phyloP scores from a whole-genome alignment of 2,888 invertebrate species.

The Dicranocentrus wangi region DNA sequence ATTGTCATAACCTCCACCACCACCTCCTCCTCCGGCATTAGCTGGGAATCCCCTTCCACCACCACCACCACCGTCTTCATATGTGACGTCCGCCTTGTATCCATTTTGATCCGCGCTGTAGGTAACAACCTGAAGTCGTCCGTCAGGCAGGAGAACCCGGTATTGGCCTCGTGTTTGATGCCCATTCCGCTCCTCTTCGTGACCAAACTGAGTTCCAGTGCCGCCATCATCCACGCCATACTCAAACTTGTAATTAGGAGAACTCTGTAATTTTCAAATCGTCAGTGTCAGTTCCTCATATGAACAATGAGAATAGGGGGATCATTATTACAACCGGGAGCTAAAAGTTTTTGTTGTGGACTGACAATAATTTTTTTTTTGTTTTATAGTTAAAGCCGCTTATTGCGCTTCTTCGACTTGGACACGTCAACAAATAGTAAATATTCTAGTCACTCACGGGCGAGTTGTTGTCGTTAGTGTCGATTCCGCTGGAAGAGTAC shows the following conservation, averaged over 20 bases:
- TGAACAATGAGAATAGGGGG: background rate
- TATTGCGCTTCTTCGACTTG: background rate
- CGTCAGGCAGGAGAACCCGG: conserved; percentile 67
- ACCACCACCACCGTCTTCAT: conserved; percentile 33
- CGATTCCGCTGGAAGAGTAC: conserved; percentile 27
- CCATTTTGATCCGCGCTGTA: conserved; percentile 70
- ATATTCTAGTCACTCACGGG: background rate
- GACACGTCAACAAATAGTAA: too few relatives aligned
- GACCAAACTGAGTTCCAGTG: conserved; percentile 69
- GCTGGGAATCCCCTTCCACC: background rate
- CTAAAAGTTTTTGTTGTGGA: too few relatives aligned
- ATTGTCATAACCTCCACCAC: conserved; percentile 38
- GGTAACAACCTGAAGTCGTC: conserved; percentile 68
- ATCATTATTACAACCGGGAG: too few relatives aligned
- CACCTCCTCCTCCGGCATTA: conserved; percentile 4
- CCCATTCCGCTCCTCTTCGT: conserved; percentile 71
- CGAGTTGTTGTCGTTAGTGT: conserved; percentile 21
- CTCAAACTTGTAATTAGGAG: conserved; percentile 70
- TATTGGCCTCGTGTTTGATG: conserved; percentile 66
- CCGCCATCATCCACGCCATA: conserved; percentile 69
- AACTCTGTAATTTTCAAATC: conserved; percentile 48
- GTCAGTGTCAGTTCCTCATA: too few relatives aligned
- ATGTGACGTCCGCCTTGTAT: conserved; percentile 64
- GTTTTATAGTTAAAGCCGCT: conserved; percentile 23
- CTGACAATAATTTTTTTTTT: background rate